These are phyloP conservation scores for Aproaerema taeniolella DNA, from an alignment of 2,888 invertebrate species.

Conservation along the genomic window DNA sequence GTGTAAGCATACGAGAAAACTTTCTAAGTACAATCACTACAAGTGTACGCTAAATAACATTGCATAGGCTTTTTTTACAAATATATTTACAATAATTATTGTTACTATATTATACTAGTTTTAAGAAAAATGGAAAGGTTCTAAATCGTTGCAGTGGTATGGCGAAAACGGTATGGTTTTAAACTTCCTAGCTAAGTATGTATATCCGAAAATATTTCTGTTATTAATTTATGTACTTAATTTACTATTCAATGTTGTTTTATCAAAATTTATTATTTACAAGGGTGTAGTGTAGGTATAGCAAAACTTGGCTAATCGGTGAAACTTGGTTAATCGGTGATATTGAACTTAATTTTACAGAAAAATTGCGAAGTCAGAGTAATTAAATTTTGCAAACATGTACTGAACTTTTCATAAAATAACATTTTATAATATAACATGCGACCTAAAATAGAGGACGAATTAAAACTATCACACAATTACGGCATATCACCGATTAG, in stretches of 20 bases:
- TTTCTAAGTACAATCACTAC: constrained; percentile 55
- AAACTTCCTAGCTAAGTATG: neutral
- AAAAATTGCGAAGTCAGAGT: no score
- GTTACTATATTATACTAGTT: constrained; percentile 42
- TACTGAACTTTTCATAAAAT: no score
- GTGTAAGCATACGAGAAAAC: constrained; percentile 33
- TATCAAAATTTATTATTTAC: neutral
- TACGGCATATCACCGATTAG: no score
- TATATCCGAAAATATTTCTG: neutral
- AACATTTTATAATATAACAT: no score
- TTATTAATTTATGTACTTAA: neutral
- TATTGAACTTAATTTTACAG: no score
- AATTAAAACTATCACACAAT: no score
- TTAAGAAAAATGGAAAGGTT: constrained; percentile 45
- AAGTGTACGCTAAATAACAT: constrained; percentile 47
- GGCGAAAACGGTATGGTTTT: neutral
- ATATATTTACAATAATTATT: constrained; percentile 46
- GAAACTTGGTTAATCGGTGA: neutral
- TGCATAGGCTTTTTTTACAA: constrained; percentile 67
- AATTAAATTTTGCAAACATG: no score
- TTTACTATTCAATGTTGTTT: neutral
- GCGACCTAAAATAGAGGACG: no score
- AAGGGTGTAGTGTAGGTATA: neutral
- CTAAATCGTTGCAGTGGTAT: constrained; percentile 27
- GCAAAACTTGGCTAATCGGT: neutral